phyloP scores from a whole-genome alignment of 2,797 vertebrate genomes.

The Huso huso region DNA sequence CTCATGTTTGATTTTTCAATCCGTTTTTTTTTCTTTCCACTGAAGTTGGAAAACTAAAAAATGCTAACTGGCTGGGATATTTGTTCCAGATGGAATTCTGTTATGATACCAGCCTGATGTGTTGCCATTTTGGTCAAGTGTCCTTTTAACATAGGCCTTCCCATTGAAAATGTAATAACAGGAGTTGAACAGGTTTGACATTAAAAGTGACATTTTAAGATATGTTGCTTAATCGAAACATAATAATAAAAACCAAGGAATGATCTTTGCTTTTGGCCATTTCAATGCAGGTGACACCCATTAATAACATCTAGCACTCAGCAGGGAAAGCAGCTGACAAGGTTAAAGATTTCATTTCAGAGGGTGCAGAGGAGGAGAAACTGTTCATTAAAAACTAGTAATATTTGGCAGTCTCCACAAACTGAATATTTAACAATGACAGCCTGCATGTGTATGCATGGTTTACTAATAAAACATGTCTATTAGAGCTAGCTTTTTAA shows the following conservation, averaged over 20 bases:
- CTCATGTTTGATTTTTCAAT: too few species aligned
- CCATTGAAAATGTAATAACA: too few species aligned
- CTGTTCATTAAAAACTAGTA: slow-evolving; percentile 20
- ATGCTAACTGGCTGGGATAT: too few species aligned
- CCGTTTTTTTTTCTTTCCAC: too few species aligned
- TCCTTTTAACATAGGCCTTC: too few species aligned
- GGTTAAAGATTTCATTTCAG: slow-evolving; percentile 12
- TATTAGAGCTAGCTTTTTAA: neutral
- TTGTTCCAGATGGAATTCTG: too few species aligned
- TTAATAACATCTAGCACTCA: neutral
- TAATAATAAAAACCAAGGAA: neutral
- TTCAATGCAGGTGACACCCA: neutral
- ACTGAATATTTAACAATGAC: slow-evolving; percentile 6
- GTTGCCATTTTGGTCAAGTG: too few species aligned
- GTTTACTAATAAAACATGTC: neutral
- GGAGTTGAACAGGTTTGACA: too few species aligned
- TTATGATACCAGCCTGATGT: too few species aligned
- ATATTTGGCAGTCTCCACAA: slow-evolving; percentile 13
- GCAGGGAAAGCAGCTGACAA: slow-evolving; percentile 1
- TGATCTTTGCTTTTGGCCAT: neutral
- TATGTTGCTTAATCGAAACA: too few species aligned
- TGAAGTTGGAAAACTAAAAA: too few species aligned
- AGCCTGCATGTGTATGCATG: neutral
- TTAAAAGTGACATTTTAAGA: too few species aligned
- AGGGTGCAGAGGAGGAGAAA: slow-evolving; percentile 10